phyloP scores from a whole-genome alignment of 1,140 invertebrate genomes.

The Mylabris phalerata region DNA sequence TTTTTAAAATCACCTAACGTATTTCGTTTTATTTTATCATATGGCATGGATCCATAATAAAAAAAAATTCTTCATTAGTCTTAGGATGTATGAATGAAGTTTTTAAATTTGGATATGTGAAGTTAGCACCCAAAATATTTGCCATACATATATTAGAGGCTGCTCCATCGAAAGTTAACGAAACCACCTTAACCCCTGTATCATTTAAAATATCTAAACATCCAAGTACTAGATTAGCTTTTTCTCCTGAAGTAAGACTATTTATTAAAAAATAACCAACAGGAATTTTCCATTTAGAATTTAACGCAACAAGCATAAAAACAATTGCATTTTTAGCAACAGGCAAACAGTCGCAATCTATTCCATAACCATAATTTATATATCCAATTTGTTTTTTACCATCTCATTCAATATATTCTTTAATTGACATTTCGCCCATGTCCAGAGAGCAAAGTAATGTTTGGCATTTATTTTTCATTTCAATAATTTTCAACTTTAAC shows the following conservation, averaged over 20 bases:
- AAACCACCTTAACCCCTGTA: slow-evolving; percentile 20
- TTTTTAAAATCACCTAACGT: slow-evolving; percentile 27
- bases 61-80: slow-evolving; percentile 24
- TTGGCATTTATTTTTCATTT: slow-evolving; percentile 1
- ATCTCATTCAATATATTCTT: slow-evolving; percentile 25
- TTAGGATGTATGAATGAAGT: slow-evolving; percentile 35
- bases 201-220: slow-evolving; percentile 26
- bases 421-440: slow-evolving; percentile 30
- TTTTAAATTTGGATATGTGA: slow-evolving; percentile 21
- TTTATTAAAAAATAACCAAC: slow-evolving; percentile 32
- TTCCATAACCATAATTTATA: slow-evolving; percentile 20
- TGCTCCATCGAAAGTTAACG: slow-evolving; percentile 13
- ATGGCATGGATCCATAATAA: slow-evolving; percentile 39
- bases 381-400: slow-evolving; percentile 21
- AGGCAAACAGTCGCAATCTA: slow-evolving; percentile 12
- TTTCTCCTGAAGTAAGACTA: slow-evolving; percentile 23
- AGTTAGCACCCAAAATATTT: slow-evolving; percentile 30
- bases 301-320: slow-evolving; percentile 31
- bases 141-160: slow-evolving; percentile 9
- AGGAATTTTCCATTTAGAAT: slow-evolving; percentile 34
- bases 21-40: slow-evolving; percentile 41
- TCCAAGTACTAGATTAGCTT: slow-evolving; percentile 29
- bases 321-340: slow-evolving; percentile 34
- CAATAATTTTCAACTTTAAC: background rate
- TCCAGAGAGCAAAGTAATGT: slow-evolving; percentile 9